Evolutionary conservation across 2,797 vertebrate species (phyloP), one percentile per base, ranked within the genome.

Genomic region (Spinus olivaceus): DNA sequence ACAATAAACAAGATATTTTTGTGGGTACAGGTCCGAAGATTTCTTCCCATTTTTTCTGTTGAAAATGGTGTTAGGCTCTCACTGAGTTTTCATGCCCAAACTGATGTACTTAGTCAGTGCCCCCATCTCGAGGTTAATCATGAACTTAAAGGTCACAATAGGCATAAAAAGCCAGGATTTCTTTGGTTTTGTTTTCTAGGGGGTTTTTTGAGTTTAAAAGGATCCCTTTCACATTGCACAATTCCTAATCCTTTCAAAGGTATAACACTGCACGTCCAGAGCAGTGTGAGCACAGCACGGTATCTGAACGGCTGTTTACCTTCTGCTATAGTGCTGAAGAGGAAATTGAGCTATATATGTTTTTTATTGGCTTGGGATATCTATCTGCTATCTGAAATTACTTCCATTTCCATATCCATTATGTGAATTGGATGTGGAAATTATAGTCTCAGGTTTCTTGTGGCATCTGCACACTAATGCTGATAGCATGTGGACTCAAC

Each of bases 381-480:
- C 86, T 90, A 88, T 87, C 69, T 91, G 47, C 92, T 82, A 77
- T 94, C 74, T 93, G 78, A 95, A 96, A 95, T 91, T 44, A 85
- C 88, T 95, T 97, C 78, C 86, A 85, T 96, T 97, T 97, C 90
- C 88, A 95, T 69, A 97, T 65, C 82, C 66, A 92, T 96, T 95
- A 82, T 92, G 66, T 92, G 91, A 96, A 88, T 90, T 96, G 81
- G 89, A 87, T 94, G 90, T 92, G 74, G 86, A 89, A 95, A 95
- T 82, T 92, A 72, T 76, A 94, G 87, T 96, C 95, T 96, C 73
- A 92, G 54, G 80, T 73, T 97, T 97, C 92, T 77, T 80, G 71
- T 78, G 71, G 91, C 95, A 95, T 95, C 94, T 84, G 46, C 86
- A 89, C 92, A 93, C 81, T 94, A 92, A 93, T 82, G 84, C 56